These are phyloP conservation scores for Portevinia maculata DNA, from an alignment of 2,888 invertebrate genomes.

Conservation along the genomic window DNA sequence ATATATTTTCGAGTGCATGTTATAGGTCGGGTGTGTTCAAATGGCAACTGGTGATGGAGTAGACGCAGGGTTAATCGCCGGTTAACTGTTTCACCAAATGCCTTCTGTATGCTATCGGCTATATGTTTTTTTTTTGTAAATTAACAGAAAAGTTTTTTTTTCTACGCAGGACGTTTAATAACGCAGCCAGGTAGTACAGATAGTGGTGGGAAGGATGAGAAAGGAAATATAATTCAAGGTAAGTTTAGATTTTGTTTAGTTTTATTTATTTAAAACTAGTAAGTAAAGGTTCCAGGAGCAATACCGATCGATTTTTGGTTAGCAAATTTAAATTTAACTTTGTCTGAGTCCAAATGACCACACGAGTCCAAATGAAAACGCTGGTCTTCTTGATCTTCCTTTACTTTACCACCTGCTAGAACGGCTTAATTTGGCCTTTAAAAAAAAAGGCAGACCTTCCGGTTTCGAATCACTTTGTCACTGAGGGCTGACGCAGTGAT, in stretches of 20 bases:
- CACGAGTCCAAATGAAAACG: no score
- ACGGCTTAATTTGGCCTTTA: no score
- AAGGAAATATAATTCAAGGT: slow-evolving; percentile 66
- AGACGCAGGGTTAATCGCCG: background rate
- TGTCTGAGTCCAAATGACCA: no score
- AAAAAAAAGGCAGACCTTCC: no score
- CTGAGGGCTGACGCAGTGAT: no score
- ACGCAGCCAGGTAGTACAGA: slow-evolving; percentile 79
- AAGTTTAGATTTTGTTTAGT: slow-evolving; percentile 19
- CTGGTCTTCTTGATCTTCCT: no score
- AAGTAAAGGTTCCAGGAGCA: background rate
- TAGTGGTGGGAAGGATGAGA: slow-evolving; percentile 74
- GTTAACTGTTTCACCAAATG: background rate
- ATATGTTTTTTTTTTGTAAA: slow-evolving; percentile 1
- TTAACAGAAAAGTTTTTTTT: background rate
- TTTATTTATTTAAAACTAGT: background rate
- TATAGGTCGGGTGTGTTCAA: background rate
- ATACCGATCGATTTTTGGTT: no score
- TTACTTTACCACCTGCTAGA: no score
- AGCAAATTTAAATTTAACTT: no score
- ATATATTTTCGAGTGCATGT: slow-evolving; percentile 2
- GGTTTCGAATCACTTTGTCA: no score
- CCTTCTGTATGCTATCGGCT: background rate
- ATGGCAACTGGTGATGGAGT: no score
- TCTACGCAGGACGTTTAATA: slow-evolving; percentile 79